Base-by-base conservation (phyloP, 2,888 invertebrate genomes). In the Smittia sp. region DNA sequence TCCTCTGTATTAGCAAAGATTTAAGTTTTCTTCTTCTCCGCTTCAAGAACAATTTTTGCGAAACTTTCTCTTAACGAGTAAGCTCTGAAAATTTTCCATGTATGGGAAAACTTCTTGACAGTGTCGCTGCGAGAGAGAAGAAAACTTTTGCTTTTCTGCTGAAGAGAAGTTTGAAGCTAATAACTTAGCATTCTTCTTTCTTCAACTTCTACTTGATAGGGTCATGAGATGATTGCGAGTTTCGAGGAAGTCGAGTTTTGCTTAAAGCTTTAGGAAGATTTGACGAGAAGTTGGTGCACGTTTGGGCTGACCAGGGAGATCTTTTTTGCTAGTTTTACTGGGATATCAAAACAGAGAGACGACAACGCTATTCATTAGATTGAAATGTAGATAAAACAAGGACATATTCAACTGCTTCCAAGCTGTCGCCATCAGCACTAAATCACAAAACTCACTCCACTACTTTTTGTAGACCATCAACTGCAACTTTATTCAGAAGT, bases 91-190 rank as follows among this genome's bases (percentile, higher is more conserved):
- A 20, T 58, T 63, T 27, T 25, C 63, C 63, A 63, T 63, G 63
- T 63, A 63, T 63, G 27, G 63, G 63, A 63, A 63, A 63, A 63
- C 20, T 63, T 63, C 25, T 25, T 25, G 22, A 58, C 22, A 24
- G 63, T 27, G 27, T 63, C 27, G 63, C 20, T 46, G n/a, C 4
- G 52, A 58, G 27, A 24, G 25, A 63, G 22, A 58, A 46, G 46
- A 32, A 32, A 32, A 3, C n/a, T 46, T 46, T 46, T 11, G 6
- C 11, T 11, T 46, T 46, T 46, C 3, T 46, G 46, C 46, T 15
- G 11, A 22, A 58, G 22, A 22, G 22, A 46, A 22, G 18, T 58
- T 58, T 58, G 58, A 22, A 58, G 58, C 58, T 58, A 58, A 58
- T 58, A 58, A 58, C 58, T 58, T 58, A 1, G 9, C 58, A 22